These are phyloP conservation scores for Acrobasis suavella DNA, from an alignment of 2,888 invertebrate genomes.

Conservation along the genomic window DNA sequence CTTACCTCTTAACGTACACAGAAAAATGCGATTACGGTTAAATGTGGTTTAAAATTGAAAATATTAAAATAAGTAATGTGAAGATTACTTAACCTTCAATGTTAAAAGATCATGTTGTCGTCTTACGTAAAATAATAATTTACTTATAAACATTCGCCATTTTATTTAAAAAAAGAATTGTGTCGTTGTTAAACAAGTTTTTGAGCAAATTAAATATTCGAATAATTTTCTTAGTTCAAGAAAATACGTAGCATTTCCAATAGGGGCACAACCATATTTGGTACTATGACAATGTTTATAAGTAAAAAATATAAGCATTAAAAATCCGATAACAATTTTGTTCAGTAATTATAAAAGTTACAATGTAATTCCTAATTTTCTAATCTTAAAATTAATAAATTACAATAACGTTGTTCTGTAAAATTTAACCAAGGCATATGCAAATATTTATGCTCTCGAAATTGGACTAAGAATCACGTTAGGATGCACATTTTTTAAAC, in stretches of 20 bases:
- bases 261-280: neutral
- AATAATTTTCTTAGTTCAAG: too few relatives aligned
- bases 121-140: slow-evolving; percentile 1
- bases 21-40: too few relatives aligned
- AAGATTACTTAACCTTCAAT: neutral
- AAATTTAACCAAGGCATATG: slow-evolving; percentile 25
- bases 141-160: slow-evolving; percentile 16
- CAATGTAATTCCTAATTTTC: neutral
- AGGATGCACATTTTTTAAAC: neutral
- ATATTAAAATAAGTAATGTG: neutral
- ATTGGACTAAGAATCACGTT: neutral
- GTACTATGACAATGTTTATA: neutral
- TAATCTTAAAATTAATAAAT: slow-evolving; percentile 10
- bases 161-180: neutral
- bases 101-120: neutral
- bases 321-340: slow-evolving; percentile 7
- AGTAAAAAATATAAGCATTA: neutral
- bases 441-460: slow-evolving; percentile 8
- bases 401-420: slow-evolving; percentile 20
- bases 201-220: slow-evolving; percentile 11
- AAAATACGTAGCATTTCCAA: neutral
- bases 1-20: too few relatives aligned
- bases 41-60: too few relatives aligned
- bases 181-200: neutral
- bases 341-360: slow-evolving; percentile 4